Evolutionary conservation across 2,797 vertebrate species (phyloP).

Genomic region (Gallinago stenura): DNA sequence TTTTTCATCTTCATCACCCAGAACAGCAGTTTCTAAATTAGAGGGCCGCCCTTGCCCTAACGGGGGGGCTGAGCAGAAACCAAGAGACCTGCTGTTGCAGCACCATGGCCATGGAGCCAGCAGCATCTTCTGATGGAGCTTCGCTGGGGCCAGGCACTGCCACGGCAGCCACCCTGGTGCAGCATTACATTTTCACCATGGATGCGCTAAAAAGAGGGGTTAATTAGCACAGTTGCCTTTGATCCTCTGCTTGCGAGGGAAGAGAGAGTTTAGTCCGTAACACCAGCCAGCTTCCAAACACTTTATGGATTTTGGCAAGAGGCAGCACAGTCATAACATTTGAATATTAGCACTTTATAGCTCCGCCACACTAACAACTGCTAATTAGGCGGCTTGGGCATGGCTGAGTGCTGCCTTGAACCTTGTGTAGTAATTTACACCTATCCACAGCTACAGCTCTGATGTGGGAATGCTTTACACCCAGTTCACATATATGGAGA

Average conservation of each 20-base stretch:
- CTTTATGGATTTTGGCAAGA: constrained; percentile 75
- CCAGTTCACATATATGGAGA: neutral
- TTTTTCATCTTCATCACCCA: neutral
- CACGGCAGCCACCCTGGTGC: neutral
- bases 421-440: constrained; percentile 48
- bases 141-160: neutral
- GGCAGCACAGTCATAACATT: constrained; percentile 70
- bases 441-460: neutral
- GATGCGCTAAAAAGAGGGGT: constrained; percentile 9
- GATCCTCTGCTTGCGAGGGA: constrained; percentile 54
- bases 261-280: constrained; percentile 55
- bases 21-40: neutral
- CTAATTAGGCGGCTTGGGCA: constrained; percentile 69
- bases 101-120: neutral
- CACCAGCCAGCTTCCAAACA: constrained; percentile 57
- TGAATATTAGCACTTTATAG: constrained; percentile 71
- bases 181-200: neutral
- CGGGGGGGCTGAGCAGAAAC: neutral
- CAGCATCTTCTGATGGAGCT: neutral
- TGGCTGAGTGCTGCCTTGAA: constrained; percentile 10
- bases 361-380: constrained; percentile 55
- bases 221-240: constrained; percentile 42
- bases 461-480: constrained; percentile 17
- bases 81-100: neutral
- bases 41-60: neutral